Evolutionary conservation across 2,797 vertebrate genomes (phyloP).

Genomic region (Hephaestus fuliginosus): DNA sequence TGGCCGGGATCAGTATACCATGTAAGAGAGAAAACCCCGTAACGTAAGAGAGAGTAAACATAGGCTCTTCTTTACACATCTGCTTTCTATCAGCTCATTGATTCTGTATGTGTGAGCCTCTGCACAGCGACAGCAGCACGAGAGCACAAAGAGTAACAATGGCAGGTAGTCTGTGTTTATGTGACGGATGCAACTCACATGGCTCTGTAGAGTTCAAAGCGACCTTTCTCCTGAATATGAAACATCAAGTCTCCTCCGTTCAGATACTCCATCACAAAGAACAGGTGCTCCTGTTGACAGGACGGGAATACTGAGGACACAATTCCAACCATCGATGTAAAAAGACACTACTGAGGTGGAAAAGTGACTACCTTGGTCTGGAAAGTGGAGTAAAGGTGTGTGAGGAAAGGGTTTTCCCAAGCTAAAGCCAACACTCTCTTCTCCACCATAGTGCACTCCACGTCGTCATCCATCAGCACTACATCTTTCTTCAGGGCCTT

Average conservation of each 20-base stretch:
- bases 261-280: constrained; percentile 99
- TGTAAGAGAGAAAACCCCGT: constrained; percentile 29
- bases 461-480: constrained; percentile 97
- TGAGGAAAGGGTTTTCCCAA: constrained; percentile 98
- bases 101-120: background rate
- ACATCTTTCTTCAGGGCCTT: constrained; percentile 99
- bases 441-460: constrained; percentile 99
- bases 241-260: constrained; percentile 99
- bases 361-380: constrained; percentile 92
- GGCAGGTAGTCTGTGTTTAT: constrained; percentile 11
- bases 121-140: constrained; percentile 1
- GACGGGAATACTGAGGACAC: background rate
- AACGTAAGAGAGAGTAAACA: constrained; percentile 32
- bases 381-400: constrained; percentile 96
- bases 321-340: background rate
- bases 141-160: background rate
- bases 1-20: constrained; percentile 35
- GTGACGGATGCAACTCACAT: constrained; percentile 86
- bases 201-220: constrained; percentile 94
- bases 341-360: background rate
- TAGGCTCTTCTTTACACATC: constrained; percentile 20
- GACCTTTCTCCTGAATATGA: constrained; percentile 99
- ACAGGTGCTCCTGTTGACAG: constrained; percentile 93
- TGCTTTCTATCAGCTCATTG: constrained; percentile 45
- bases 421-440: constrained; percentile 96